Evolutionary conservation across 2,797 vertebrate genomes (phyloP), one percentile per base, ranked within the genome.

Genomic region (Acanthiza pusilla): DNA sequence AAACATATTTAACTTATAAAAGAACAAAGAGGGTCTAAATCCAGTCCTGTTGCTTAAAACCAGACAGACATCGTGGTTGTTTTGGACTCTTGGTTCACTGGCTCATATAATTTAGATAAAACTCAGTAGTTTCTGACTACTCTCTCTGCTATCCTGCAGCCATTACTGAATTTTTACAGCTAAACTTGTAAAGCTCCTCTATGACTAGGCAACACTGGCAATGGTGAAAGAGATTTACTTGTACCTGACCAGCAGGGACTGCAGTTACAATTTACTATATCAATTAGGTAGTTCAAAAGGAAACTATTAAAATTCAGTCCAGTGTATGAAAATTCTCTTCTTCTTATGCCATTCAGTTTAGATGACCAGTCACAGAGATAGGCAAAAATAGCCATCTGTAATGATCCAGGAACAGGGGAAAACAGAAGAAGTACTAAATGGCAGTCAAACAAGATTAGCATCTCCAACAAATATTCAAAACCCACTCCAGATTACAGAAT

Each of bases 1-100:
- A 96, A 85, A 75, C 94, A 93, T 65, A 95, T 92, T 92, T 84
- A 58, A 94, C 91, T 95, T 90, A 87, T 85, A 82, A 90, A 96
- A 93, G 85, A 96, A 92, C 67, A 94, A 95, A 91, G 60, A 63
- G 16, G 51, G 92, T 40, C 65, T 65, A 85, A 94, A 91, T 63
- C 62, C 51, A 94, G 74, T 71, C 55, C 81, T 61, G 48, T 92
- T 81, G 63, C 85, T 93, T 88, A 88, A 92, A 91, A 93, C 47
- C 55, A 89, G 62, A 80, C 75, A 75, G 82, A 36, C 82, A 79
- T 38, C 7, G 6, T 62, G 66, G 63, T 32, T 62, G 68, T 76
- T 94, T 77, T 23, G 9, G 61, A 70, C 75, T 73, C 63, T 61
- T 10, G 13, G 66, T 72, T 89, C 25, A 1, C 54, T 63, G 58